phyloP scores from a whole-genome alignment of 2,888 invertebrate species.

The Cantharis lateralis region DNA sequence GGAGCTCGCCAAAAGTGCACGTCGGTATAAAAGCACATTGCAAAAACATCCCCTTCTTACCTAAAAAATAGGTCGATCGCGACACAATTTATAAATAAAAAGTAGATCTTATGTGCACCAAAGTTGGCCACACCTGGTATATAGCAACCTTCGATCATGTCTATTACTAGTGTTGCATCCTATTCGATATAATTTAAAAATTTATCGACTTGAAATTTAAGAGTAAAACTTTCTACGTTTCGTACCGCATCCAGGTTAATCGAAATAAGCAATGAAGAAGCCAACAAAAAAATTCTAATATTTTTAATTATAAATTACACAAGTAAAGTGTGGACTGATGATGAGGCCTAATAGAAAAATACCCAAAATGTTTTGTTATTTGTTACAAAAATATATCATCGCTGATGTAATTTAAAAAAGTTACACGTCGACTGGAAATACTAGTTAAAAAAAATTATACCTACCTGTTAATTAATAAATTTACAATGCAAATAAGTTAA shows the following conservation, averaged over 20 bases:
- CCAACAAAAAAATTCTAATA: neutral
- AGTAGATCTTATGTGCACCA: too few relatives aligned
- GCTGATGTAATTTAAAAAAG: too few relatives aligned
- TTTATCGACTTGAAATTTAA: neutral
- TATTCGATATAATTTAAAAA: neutral
- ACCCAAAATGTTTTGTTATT: neutral
- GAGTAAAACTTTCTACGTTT: neutral
- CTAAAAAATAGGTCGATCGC: too few relatives aligned
- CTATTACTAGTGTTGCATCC: neutral
- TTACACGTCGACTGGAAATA: too few relatives aligned
- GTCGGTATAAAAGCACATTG: too few relatives aligned
- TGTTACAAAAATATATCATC: neutral
- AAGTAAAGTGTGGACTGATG: neutral
- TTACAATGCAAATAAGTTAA: slow-evolving; percentile 8
- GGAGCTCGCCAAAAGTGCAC: too few relatives aligned
- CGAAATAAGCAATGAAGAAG: neutral
- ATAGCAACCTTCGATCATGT: neutral
- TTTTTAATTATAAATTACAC: neutral
- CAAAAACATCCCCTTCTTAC: too few relatives aligned
- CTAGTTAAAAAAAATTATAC: neutral
- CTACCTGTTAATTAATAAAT: slow-evolving; percentile 7
- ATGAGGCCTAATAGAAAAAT: neutral
- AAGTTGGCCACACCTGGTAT: too few relatives aligned
- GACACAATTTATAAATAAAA: too few relatives aligned
- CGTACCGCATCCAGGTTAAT: neutral